These are phyloP conservation scores for Protophormia terraenovae DNA, from an alignment of 2,888 invertebrate species.

Conservation along the genomic window DNA sequence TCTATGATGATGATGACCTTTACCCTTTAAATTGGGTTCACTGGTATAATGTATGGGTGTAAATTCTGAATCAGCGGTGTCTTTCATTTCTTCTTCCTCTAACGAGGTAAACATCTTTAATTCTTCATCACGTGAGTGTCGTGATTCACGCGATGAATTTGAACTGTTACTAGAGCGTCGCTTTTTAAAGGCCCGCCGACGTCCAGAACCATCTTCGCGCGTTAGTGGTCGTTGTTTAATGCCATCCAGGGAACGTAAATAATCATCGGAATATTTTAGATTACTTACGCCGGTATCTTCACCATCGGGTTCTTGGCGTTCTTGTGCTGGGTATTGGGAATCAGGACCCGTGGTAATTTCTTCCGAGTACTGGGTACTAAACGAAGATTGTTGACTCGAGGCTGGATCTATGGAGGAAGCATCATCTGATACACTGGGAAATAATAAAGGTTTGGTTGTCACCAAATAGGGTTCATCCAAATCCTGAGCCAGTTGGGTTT, in stretches of 20 bases:
- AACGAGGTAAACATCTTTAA: conserved; percentile 85
- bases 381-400: conserved; percentile 76
- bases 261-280: conserved; percentile 80
- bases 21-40: conserved; percentile 77
- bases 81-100: conserved; percentile 83
- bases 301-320: conserved; percentile 82
- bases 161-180: conserved; percentile 84
- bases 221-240: conserved; percentile 84
- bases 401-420: conserved; percentile 77
- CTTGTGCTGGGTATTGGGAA: conserved; percentile 79
- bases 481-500: conserved; percentile 78
- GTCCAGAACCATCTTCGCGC: conserved; percentile 85
- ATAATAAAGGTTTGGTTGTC: conserved; percentile 74
- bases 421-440: conserved; percentile 78
- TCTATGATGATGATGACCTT: conserved; percentile 74
- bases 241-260: conserved; percentile 85
- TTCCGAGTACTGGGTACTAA: conserved; percentile 77
- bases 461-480: conserved; percentile 72
- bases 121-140: conserved; percentile 85
- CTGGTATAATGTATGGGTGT: conserved; percentile 78
- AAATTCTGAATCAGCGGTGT: conserved; percentile 75
- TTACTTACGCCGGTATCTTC: conserved; percentile 75
- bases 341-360: conserved; percentile 69
- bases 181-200: conserved; percentile 84
- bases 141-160: conserved; percentile 84